Conservation (phyloP, 2,113 vertebrate species). For the Phrynosoma platyrhinos region DNA sequence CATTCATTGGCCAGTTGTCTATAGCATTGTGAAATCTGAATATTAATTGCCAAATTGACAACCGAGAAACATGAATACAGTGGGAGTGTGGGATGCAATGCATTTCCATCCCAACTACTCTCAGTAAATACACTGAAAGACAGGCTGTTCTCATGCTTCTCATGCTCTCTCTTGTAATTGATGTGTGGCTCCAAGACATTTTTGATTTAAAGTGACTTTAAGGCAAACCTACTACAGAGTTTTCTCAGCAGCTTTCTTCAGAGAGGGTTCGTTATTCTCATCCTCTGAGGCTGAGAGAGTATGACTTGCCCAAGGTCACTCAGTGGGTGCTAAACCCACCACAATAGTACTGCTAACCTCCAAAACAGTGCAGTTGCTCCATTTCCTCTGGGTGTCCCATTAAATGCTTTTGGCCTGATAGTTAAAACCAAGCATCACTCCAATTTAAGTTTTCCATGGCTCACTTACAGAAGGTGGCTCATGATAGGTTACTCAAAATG, state of each 20-base stretch:
- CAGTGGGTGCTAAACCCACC: background rate
- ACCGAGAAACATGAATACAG: background rate
- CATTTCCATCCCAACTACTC: background rate
- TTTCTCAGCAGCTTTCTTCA: too few relatives aligned
- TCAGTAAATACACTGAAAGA: too few relatives aligned
- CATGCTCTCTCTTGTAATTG: background rate
- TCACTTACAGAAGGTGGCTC: background rate
- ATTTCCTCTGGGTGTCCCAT: background rate
- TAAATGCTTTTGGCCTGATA: background rate
- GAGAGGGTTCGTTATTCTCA: too few relatives aligned
- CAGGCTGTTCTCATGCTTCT: background rate
- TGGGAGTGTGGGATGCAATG: background rate
- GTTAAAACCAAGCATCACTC: background rate
- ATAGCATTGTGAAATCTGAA: too few relatives aligned
- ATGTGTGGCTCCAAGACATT: too few relatives aligned
- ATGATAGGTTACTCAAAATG: background rate
- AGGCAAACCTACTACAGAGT: too few relatives aligned
- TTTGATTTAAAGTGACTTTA: too few relatives aligned
- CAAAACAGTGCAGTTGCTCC: background rate
- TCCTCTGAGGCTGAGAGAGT: too few relatives aligned
- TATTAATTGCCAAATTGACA: too few relatives aligned
- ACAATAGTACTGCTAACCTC: background rate
- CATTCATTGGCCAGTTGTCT: too few relatives aligned
- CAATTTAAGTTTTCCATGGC: background rate
- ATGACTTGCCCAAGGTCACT: too few relatives aligned